phyloP scores from a whole-genome alignment of 2,113 vertebrate species.

The Gadus chalcogrammus region DNA sequence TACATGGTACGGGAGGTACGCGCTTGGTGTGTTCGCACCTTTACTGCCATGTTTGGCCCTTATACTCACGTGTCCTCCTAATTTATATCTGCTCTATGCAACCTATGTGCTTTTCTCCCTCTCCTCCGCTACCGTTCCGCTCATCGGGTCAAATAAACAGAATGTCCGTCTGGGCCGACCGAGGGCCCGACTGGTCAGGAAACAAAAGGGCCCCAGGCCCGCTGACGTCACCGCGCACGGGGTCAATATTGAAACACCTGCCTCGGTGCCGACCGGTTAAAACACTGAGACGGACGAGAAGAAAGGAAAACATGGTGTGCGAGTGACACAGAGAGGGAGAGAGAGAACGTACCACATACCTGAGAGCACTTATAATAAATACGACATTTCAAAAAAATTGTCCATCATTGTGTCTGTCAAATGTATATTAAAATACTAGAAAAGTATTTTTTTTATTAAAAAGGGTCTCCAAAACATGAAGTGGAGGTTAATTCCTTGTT shows the following conservation, averaged over 20 bases:
- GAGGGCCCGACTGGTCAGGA: slow-evolving; percentile 6
- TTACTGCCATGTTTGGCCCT: too few species aligned
- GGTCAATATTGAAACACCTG: slow-evolving; percentile 72
- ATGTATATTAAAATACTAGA: too few species aligned
- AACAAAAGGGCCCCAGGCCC: slow-evolving; percentile 40
- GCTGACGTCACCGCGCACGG: slow-evolving; percentile 42
- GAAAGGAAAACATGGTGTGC: background rate
- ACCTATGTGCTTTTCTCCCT: too few species aligned
- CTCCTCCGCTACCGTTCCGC: background rate
- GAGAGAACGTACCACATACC: background rate
- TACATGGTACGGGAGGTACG: too few species aligned
- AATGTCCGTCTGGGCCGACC: slow-evolving; percentile 12
- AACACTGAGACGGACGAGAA: slow-evolving; percentile 16
- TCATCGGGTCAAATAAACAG: slow-evolving; percentile 41
- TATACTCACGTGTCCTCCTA: too few species aligned
- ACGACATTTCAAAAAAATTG: background rate
- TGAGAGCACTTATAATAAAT: background rate
- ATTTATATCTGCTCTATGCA: too few species aligned
- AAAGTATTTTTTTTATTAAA: too few species aligned
- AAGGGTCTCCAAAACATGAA: too few species aligned
- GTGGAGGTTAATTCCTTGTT: too few species aligned
- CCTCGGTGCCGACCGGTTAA: slow-evolving; percentile 28
- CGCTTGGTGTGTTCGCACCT: too few species aligned
- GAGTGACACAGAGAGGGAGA: background rate
- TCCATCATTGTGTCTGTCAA: background rate